Evolutionary conservation across 2,888 invertebrate species (phyloP).

Genomic region (Holacanthella duospinosa): DNA sequence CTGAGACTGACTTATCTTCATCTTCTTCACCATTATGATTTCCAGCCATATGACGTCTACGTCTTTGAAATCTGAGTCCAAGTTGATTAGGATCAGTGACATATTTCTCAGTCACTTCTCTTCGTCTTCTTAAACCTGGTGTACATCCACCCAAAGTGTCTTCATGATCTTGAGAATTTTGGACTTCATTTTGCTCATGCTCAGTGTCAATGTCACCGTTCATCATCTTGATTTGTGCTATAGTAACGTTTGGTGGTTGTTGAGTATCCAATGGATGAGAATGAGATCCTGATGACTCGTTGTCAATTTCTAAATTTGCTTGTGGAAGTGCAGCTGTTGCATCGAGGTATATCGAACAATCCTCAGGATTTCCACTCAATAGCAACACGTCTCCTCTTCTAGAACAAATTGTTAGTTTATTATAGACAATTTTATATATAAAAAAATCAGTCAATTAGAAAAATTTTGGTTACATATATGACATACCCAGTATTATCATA

Average conservation of each 20-base stretch:
- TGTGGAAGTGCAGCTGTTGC: constrained; percentile 32
- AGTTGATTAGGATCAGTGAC: constrained; percentile 72
- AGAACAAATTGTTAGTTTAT: neutral
- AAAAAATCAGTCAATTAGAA: neutral
- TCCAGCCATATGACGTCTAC: constrained; percentile 42
- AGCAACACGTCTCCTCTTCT: constrained; percentile 13
- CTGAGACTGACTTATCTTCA: neutral
- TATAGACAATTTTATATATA: neutral
- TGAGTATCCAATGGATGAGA: constrained; percentile 15
- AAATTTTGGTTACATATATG: neutral
- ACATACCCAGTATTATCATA: constrained; percentile 12
- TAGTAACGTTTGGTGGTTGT: neutral
- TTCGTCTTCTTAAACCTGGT: constrained; percentile 56
- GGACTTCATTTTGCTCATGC: neutral
- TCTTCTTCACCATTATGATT: constrained; percentile 6
- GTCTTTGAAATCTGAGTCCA: constrained; percentile 66
- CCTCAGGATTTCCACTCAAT: constrained; percentile 30
- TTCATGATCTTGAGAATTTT: neutral
- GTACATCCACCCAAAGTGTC: constrained; percentile 43
- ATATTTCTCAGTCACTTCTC: constrained; percentile 70
- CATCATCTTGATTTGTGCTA: neutral
- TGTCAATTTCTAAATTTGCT: constrained; percentile 26
- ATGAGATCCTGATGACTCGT: constrained; percentile 34
- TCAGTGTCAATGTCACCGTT: neutral
- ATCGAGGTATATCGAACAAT: constrained; percentile 36